Percentiles rank a stretch among this genome's conserved stretches.
Evolutionary conservation across 2,113 vertebrate species (phyloP).

Genomic region (Natator depressus): DNA sequence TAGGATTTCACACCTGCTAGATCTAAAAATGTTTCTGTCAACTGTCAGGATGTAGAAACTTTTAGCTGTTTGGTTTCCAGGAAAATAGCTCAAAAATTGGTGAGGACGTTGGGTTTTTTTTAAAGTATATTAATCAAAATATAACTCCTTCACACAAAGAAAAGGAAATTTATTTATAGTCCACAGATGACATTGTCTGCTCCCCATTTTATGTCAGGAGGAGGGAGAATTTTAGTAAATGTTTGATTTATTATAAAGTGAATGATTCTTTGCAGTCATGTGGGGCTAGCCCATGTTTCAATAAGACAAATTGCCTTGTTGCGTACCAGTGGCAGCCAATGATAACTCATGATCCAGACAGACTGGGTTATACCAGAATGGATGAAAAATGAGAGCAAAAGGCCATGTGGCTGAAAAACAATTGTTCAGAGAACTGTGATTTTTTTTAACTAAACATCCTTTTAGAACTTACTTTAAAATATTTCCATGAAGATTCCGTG

Average conservation of each 20-base stretch:
- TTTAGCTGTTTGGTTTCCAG: constrained; percentile 56
- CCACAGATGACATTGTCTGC: constrained; percentile 81
- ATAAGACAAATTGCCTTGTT: constrained; percentile 95
- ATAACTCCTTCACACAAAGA: constrained; percentile 22
- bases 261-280: constrained; percentile 93
- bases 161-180: constrained; percentile 78
- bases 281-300: constrained; percentile 90
- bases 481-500: constrained; percentile 75
- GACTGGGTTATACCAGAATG: constrained; percentile 95
- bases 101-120: not conserved
- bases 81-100: constrained; percentile 28
- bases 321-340: constrained; percentile 92
- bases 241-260: constrained; percentile 92
- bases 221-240: constrained; percentile 85
- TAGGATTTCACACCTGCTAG: constrained; percentile 47
- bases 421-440: constrained; percentile 66
- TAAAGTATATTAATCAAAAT: constrained; percentile 21
- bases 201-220: constrained; percentile 81
- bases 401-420: constrained; percentile 91
- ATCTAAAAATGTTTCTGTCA: constrained; percentile 44
- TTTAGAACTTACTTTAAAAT: constrained; percentile 63
- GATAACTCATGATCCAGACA: constrained; percentile 98
- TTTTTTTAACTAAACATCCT: constrained; percentile 60
- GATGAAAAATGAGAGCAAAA: constrained; percentile 93
- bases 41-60: constrained; percentile 29